phyloP scores from a whole-genome alignment of 2,797 vertebrate genomes.

The Trematomus bernacchii region DNA sequence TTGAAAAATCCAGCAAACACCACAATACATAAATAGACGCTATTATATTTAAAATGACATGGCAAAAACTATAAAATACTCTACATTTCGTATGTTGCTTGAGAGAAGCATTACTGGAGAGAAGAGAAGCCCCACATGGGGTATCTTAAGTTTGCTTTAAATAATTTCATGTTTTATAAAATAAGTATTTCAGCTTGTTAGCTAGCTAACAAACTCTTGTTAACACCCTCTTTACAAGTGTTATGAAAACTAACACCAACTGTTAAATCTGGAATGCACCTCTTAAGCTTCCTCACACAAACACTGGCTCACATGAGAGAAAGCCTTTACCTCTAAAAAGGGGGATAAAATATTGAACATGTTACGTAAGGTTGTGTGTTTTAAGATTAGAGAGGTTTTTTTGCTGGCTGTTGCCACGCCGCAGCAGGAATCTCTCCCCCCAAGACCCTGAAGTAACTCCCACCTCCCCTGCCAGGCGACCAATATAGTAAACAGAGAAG shows the following conservation, averaged over 20 bases:
- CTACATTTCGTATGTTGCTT: no score
- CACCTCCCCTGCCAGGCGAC: neutral
- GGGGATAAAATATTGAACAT: slow-evolving; percentile 65
- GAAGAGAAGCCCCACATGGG: no score
- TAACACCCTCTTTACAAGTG: no score
- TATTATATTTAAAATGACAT: no score
- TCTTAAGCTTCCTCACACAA: slow-evolving; percentile 7
- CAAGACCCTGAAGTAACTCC: slow-evolving; percentile 5
- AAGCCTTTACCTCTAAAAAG: slow-evolving; percentile 44
- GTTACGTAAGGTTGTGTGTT: slow-evolving; percentile 51
- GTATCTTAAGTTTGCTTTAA: no score
- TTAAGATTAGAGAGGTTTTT: slow-evolving; percentile 31
- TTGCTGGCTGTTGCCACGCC: slow-evolving; percentile 44
- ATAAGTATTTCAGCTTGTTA: neutral
- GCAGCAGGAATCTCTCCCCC: slow-evolving; percentile 18
- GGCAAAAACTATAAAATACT: no score
- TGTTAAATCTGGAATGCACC: neutral
- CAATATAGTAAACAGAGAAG: slow-evolving; percentile 15
- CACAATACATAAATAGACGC: no score
- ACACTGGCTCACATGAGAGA: neutral
- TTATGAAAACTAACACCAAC: slow-evolving; percentile 1
- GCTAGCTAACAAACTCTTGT: no score
- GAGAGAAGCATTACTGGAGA: no score
- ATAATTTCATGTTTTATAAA: neutral
- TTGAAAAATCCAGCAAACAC: no score